phyloP scores from a whole-genome alignment of 2,888 invertebrate genomes.

The Dicyrtoma fusca region DNA sequence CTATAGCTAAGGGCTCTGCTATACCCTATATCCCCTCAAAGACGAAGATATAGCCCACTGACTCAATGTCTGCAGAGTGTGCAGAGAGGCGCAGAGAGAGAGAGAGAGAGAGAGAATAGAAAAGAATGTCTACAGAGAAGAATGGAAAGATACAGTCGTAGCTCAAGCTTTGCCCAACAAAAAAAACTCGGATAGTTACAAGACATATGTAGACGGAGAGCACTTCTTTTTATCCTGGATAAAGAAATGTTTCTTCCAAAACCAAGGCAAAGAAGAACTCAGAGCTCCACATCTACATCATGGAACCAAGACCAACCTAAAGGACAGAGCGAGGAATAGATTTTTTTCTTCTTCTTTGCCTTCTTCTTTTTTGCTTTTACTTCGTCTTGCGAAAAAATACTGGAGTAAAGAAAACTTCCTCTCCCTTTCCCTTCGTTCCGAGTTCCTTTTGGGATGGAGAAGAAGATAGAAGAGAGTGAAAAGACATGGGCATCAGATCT shows the following conservation, averaged over 20 bases:
- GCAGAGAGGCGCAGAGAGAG: too few species aligned
- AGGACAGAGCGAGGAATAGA: background rate
- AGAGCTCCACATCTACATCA: background rate
- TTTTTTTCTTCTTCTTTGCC: too few species aligned
- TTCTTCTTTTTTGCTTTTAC: too few species aligned
- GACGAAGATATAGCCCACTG: too few species aligned
- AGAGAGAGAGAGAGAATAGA: conserved; percentile 1
- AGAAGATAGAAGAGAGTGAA: background rate
- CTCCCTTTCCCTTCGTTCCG: background rate
- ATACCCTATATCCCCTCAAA: too few species aligned
- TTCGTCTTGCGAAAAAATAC: too few species aligned
- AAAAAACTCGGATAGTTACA: conserved; percentile 13
- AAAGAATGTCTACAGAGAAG: background rate
- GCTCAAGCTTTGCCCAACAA: conserved; percentile 14
- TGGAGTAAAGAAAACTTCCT: background rate
- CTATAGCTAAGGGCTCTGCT: too few species aligned
- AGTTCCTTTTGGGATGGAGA: too few species aligned
- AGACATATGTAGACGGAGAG: conserved; percentile 24
- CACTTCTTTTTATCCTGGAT: conserved; percentile 11
- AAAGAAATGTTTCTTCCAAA: too few species aligned
- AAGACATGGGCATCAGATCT: too few species aligned
- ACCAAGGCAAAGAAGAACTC: background rate
- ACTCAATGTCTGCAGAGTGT: too few species aligned
- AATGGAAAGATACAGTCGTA: background rate
- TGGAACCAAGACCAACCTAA: background rate